phyloP scores from a whole-genome alignment of 2,888 invertebrate genomes.

The Thysanoteuthis rhombus region DNA sequence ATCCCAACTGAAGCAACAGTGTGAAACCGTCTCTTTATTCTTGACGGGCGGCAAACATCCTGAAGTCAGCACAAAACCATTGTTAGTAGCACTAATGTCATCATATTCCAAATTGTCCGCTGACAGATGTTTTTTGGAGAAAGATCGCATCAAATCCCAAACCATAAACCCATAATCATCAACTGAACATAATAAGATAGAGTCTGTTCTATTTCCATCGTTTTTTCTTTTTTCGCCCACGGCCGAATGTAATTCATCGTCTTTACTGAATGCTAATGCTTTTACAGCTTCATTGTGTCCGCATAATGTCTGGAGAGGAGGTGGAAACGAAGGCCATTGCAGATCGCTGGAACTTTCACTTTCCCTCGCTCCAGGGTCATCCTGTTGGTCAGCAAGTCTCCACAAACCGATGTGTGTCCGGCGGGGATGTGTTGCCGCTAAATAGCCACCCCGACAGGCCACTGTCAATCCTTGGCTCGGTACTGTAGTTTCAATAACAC shows the following conservation, averaged over 20 bases:
- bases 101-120: background rate
- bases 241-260: background rate
- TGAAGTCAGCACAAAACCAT: background rate
- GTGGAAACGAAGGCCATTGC: background rate
- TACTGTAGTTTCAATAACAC: background rate
- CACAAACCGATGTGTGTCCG: background rate
- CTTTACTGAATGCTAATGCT: background rate
- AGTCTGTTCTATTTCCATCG: too few relatives aligned
- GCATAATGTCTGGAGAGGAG: background rate
- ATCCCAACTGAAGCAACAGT: slow-evolving; percentile 53
- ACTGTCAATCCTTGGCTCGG: background rate
- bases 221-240: background rate
- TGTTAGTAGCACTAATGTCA: background rate
- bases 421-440: background rate
- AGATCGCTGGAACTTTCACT: background rate
- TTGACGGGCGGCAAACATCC: background rate
- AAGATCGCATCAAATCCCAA: background rate
- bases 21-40: slow-evolving; percentile 48
- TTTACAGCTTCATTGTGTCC: background rate
- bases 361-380: background rate
- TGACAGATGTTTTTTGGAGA: background rate
- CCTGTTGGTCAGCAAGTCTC: background rate
- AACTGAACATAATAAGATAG: background rate
- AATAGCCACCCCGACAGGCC: background rate
- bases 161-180: background rate